These are phyloP conservation scores for Eleutherodactylus coqui DNA, from an alignment of 2,797 vertebrate species.

Conservation along the genomic window DNA sequence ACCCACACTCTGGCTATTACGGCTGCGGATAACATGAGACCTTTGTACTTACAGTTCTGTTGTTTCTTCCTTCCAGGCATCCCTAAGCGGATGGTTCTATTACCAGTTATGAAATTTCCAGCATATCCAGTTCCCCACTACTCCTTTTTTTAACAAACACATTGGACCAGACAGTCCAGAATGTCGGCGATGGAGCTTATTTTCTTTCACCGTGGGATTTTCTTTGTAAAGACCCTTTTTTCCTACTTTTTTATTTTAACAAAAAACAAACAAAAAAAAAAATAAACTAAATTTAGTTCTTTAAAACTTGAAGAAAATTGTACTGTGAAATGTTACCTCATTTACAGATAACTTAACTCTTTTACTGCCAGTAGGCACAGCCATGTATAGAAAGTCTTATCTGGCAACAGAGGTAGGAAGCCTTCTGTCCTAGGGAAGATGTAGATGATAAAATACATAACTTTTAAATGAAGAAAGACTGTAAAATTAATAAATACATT, in stretches of 20 bases:
- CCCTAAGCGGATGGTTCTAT: slow-evolving; percentile 99
- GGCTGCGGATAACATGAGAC: neutral
- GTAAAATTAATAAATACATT: slow-evolving; percentile 85
- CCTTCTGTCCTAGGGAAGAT: slow-evolving; percentile 83
- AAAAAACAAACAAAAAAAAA: slow-evolving; percentile 81
- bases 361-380: slow-evolving; percentile 55
- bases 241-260: slow-evolving; percentile 87
- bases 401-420: slow-evolving; percentile 73
- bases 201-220: slow-evolving; percentile 84
- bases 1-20: too few relatives aligned
- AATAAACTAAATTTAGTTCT: slow-evolving; percentile 81
- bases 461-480: slow-evolving; percentile 84
- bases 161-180: slow-evolving; percentile 79
- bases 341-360: slow-evolving; percentile 83
- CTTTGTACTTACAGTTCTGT: neutral
- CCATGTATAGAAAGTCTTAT: slow-evolving; percentile 56
- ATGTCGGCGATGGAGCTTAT: slow-evolving; percentile 84
- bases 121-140: slow-evolving; percentile 97
- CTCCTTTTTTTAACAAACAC: slow-evolving; percentile 96
- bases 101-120: slow-evolving; percentile 99
- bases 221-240: slow-evolving; percentile 87
- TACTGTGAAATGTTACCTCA: slow-evolving; percentile 99
- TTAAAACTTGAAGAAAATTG: slow-evolving; percentile 94
- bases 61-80: slow-evolving; percentile 93
- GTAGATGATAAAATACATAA: slow-evolving; percentile 80